Evolutionary conservation across 2,888 invertebrate species (phyloP).

Genomic region (Campaea margaritaria): DNA sequence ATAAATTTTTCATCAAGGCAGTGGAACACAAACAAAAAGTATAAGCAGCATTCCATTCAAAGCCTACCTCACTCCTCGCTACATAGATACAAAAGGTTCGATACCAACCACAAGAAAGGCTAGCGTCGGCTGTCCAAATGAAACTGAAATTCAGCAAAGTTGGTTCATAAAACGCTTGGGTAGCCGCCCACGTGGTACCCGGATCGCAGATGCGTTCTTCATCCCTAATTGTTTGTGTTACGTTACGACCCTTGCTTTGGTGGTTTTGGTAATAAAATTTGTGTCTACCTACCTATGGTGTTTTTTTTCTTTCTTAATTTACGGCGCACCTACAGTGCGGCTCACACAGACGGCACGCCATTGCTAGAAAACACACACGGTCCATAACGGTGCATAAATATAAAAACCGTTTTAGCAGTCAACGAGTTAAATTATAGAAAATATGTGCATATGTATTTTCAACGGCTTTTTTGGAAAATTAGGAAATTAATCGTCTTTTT

Average conservation of each 20-base stretch:
- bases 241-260: conserved; percentile 30
- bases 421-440: too few species aligned
- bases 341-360: too few species aligned
- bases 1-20: too few species aligned
- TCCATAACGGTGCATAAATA: too few species aligned
- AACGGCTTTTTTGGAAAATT: too few species aligned
- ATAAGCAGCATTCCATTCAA: conserved; percentile 2
- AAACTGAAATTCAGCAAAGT: conserved; percentile 32
- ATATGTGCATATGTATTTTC: too few species aligned
- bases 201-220: conserved; percentile 21
- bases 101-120: conserved; percentile 23
- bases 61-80: conserved; percentile 2
- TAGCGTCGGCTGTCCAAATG: conserved; percentile 4
- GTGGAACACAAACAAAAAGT: too few species aligned
- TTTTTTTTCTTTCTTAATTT: conserved; percentile 2
- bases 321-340: too few species aligned
- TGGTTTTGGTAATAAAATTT: conserved; percentile 25
- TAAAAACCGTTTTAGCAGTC: too few species aligned
- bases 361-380: too few species aligned
- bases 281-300: not conserved
- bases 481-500: too few species aligned
- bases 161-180: conserved; percentile 25
- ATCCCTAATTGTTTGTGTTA: conserved; percentile 22
- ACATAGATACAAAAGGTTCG: conserved; percentile 10
- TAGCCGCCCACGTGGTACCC: conserved; percentile 15